Conservation (phyloP, 2,888 invertebrate species). For the Lasioglossum figueresi region DNA sequence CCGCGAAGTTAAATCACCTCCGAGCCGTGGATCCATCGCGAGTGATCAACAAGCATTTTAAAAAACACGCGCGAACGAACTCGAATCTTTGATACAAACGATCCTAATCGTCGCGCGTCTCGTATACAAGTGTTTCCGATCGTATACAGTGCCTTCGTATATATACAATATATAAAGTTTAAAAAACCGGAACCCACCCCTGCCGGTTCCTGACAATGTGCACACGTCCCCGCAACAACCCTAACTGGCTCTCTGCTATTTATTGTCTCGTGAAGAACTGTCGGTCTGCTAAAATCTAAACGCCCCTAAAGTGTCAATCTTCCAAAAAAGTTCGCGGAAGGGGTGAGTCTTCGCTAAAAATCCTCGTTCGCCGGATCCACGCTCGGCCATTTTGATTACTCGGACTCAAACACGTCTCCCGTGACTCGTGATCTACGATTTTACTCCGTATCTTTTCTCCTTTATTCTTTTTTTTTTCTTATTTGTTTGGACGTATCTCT, state of each 20-base stretch:
- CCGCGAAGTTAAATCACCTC: constrained; percentile 2
- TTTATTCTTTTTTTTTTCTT: neutral
- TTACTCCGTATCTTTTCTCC: neutral
- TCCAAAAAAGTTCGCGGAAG: neutral
- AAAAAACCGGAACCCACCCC: constrained; percentile 44
- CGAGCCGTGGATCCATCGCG: constrained; percentile 41
- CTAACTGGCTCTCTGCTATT: constrained; percentile 4
- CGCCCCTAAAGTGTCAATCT: neutral
- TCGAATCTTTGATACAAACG: neutral
- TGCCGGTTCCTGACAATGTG: neutral
- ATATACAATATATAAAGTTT: constrained; percentile 64
- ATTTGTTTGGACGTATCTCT: constrained; percentile 48
- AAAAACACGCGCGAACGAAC: constrained; percentile 17
- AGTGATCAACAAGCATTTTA: constrained; percentile 34
- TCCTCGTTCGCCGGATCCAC: constrained; percentile 33
- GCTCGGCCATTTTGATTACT: constrained; percentile 15
- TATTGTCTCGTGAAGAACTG: constrained; percentile 51
- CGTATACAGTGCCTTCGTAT: constrained; percentile 74
- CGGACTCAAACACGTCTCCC: neutral
- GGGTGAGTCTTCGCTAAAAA: constrained; percentile 29
- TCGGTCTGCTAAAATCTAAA: neutral
- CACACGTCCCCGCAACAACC: neutral
- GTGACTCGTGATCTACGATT: neutral
- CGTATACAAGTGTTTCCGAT: constrained; percentile 75
- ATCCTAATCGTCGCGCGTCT: constrained; percentile 32